Conservation (phyloP, 1,140 invertebrate genomes). For the Bombus difficillimus region DNA sequence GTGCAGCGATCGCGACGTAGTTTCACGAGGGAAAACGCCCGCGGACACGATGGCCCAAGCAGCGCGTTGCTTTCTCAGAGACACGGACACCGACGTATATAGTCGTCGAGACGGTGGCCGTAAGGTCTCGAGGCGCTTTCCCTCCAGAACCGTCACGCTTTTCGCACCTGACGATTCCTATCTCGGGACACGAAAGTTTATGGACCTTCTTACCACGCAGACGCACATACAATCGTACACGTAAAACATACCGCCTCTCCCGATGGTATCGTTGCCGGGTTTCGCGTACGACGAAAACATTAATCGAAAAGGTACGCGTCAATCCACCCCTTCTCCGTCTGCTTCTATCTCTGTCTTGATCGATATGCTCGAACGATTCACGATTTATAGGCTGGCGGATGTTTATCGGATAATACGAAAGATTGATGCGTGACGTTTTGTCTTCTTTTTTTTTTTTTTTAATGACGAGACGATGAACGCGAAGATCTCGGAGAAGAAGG, state of each 20-base stretch:
- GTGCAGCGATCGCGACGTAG: constrained; percentile 1
- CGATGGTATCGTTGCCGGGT: constrained; percentile 63
- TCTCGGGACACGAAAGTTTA: constrained; percentile 78
- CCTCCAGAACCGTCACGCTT: constrained; percentile 82
- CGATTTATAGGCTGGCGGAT: constrained; percentile 26
- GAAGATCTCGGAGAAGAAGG: no score
- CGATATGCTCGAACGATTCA: constrained; percentile 9
- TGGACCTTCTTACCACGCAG: constrained; percentile 66
- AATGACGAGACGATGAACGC: background rate
- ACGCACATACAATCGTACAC: background rate
- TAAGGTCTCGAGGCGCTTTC: constrained; percentile 77
- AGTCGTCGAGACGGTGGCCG: constrained; percentile 38
- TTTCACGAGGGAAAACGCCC: constrained; percentile 43
- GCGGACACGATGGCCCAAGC: constrained; percentile 24
- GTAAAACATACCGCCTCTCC: constrained; percentile 26
- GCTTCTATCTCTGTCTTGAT: constrained; percentile 32
- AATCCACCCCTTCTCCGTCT: constrained; percentile 25
- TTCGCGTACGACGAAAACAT: constrained; percentile 66
- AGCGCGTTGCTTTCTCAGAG: constrained; percentile 39
- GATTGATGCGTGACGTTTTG: background rate
- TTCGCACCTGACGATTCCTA: constrained; percentile 80
- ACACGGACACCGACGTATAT: constrained; percentile 38
- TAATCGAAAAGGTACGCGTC: constrained; percentile 63
- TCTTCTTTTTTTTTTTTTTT: no score
- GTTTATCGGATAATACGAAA: constrained; percentile 19